phyloP scores from a whole-genome alignment of 2,113 vertebrate genomes.

The Daubentonia madagascariensis region DNA sequence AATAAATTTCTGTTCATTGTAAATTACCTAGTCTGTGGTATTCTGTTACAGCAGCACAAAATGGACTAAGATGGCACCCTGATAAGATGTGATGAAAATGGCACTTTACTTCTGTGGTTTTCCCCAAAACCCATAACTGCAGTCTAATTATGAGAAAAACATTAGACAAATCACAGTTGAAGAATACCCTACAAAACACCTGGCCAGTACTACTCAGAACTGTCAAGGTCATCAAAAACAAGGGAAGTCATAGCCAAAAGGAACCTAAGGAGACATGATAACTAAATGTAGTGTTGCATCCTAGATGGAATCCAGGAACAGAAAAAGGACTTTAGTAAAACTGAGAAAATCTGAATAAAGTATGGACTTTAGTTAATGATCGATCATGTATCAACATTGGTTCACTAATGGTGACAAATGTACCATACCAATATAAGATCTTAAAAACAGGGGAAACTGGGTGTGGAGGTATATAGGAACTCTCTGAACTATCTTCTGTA shows the following conservation, averaged over 20 bases:
- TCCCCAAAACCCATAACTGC: neutral
- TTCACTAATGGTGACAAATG: neutral
- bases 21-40: neutral
- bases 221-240: neutral
- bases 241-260: neutral
- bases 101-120: neutral
- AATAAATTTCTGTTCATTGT: neutral
- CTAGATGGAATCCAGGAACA: neutral
- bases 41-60: neutral
- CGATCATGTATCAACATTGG: neutral
- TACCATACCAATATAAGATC: neutral
- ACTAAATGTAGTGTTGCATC: neutral
- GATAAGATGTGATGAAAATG: neutral
- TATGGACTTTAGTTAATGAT: neutral
- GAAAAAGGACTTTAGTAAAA: neutral
- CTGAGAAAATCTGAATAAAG: neutral
- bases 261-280: neutral
- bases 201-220: neutral
- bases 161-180: neutral
- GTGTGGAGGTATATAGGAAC: neutral
- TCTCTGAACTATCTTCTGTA: neutral
- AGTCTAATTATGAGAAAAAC: neutral
- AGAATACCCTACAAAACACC: neutral
- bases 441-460: neutral
- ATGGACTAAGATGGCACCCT: neutral